phyloP scores from a whole-genome alignment of 2,888 invertebrate genomes.

The Eupeodes luniger region DNA sequence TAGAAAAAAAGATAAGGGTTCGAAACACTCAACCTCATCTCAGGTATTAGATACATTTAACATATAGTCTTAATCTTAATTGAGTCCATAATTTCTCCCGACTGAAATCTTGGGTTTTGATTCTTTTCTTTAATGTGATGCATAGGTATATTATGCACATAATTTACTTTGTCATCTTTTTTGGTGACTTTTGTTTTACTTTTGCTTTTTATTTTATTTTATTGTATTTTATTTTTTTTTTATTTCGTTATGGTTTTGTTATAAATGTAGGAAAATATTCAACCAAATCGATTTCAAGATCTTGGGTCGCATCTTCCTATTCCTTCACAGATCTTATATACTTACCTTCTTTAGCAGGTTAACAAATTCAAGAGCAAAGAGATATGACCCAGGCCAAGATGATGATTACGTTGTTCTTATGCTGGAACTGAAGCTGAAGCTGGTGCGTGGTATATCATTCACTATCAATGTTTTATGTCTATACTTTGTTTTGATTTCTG shows the following conservation, averaged over 20 bases:
- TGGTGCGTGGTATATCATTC: constrained; percentile 13
- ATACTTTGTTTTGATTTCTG: constrained; percentile 68
- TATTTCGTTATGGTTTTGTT: constrained; percentile 40
- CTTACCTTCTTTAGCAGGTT: constrained; percentile 25
- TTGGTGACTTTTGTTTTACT: constrained; percentile 40
- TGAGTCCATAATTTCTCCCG: constrained; percentile 62
- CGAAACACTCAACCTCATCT: constrained; percentile 39
- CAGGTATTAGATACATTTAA: constrained; percentile 39
- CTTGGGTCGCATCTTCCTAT: constrained; percentile 23
- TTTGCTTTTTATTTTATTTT: constrained; percentile 42
- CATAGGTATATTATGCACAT: constrained; percentile 4
- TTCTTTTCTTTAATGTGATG: constrained; percentile 52
- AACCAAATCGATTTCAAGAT: constrained; percentile 70
- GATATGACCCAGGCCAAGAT: constrained; percentile 50
- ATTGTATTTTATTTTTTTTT: no score
- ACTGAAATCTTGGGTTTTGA: constrained; percentile 33
- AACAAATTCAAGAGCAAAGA: constrained; percentile 43
- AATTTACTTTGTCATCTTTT: constrained; percentile 61
- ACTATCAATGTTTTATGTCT: constrained; percentile 75
- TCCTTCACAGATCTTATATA: not conserved
- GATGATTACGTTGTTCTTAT: constrained; percentile 50
- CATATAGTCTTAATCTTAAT: constrained; percentile 62
- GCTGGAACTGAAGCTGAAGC: not conserved
- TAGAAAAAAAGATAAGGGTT: constrained; percentile 33
- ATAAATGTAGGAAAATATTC: constrained; percentile 54